Evolutionary conservation across 2,888 invertebrate genomes (phyloP), one percentile per base, ranked within the genome.

Genomic region (Dryobota labecula): DNA sequence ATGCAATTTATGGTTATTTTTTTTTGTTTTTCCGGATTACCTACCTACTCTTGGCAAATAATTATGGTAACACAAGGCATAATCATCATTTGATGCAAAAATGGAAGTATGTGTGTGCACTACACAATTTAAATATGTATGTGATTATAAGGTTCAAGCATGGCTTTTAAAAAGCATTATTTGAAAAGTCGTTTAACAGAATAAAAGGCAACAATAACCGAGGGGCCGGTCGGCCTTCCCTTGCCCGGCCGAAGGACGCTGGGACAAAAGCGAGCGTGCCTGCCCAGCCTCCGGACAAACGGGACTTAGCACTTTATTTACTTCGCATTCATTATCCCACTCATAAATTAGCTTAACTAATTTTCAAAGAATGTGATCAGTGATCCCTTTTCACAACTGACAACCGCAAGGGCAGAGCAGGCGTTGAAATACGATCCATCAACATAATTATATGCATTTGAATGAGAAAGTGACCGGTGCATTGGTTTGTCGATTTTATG

Each of bases 1-100:
- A 92, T 92, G 93, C 91, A 92, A 92, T 92, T 92, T 94, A 94
- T 89, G 94, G 93, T 90, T 92, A 92, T 89, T 4, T 70, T 83
- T 94, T 94, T 94, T 94, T 93, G 71, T 84, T 83, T 89, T 92
- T 94, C 94, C 93, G 94, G 91, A 91, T 92, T 88, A 61, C 15
- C 15, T 88, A 61, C 15, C 15, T 33, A 58, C 20, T 43, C 30
- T 78, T 64, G n/a, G 24, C 15, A 63, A 63, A 77, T 49, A 63
- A 63, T 78, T 49, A 62, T 41, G 20, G 27, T 57, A 36, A 51
- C 51, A 36, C 38, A 45, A n/a, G 33, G 8, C 45, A 57, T 53
- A 24, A 47, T 62, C 18, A 57, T 33, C 20, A 69, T 47, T 63
- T 33, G 11, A 41, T 41, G 30, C 24, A n/a, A 33, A n/a, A 41